phyloP scores from a whole-genome alignment of 2,113 vertebrate species.

The Lynx canadensis region DNA sequence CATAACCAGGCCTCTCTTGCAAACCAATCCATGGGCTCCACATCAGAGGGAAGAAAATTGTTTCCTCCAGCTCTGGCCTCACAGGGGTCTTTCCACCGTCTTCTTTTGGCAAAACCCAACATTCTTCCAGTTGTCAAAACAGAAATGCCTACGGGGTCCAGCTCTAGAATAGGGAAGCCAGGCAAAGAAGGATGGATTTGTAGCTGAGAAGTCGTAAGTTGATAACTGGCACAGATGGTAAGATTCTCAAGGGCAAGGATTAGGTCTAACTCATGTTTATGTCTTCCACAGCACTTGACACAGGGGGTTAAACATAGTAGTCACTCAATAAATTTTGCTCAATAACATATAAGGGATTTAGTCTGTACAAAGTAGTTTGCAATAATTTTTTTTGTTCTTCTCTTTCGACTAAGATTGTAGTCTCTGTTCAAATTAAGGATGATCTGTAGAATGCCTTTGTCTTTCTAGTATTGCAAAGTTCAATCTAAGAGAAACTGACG shows the following conservation, averaged over 20 bases:
- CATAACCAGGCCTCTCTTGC: background rate
- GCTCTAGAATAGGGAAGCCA: background rate
- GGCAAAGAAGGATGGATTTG: background rate
- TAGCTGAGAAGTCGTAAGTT: background rate
- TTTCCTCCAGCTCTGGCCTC: background rate
- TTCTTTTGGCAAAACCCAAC: background rate
- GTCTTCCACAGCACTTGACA: background rate
- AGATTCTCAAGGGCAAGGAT: conserved; percentile 12
- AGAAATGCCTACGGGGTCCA: background rate
- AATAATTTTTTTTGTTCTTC: background rate
- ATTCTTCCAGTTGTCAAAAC: background rate
- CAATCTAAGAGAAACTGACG: background rate
- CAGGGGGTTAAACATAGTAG: background rate
- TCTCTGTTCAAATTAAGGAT: background rate
- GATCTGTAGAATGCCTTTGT: conserved; percentile 1
- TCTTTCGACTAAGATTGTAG: conserved; percentile 5
- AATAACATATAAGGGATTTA: background rate
- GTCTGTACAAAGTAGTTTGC: background rate
- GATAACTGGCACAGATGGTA: background rate
- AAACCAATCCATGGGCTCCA: background rate
- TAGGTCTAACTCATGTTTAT: background rate
- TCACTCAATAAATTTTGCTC: conserved; percentile 19
- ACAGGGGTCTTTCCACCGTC: background rate
- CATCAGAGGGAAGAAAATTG: background rate
- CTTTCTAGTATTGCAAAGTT: background rate